Evolutionary conservation across 1,140 invertebrate genomes (phyloP).

Genomic region (Aphaenogaster ashmeadi): DNA sequence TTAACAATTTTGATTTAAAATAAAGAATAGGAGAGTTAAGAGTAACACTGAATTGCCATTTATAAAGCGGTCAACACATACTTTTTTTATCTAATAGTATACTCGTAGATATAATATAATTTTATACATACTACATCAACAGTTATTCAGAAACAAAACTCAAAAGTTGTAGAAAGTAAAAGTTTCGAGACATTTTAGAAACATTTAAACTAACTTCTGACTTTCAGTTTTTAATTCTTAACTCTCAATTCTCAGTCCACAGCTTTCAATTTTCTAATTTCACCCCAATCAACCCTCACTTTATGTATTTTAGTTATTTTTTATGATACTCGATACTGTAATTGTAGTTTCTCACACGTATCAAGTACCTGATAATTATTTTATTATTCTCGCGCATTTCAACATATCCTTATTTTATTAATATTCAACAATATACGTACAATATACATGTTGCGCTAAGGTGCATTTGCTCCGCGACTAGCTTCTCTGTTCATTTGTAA

Average conservation of each 20-base stretch:
- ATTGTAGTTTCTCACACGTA: not conserved
- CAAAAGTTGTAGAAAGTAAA: not conserved
- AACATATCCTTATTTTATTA: not conserved
- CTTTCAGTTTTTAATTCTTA: not conserved
- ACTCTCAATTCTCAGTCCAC: not conserved
- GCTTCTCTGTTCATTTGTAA: not conserved
- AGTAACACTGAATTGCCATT: not conserved
- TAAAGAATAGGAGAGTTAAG: not conserved
- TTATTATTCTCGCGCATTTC: not conserved
- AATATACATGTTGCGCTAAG: not conserved
- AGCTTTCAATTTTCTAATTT: not conserved
- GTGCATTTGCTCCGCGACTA: not conserved
- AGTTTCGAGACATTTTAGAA: not conserved
- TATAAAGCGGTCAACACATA: not conserved
- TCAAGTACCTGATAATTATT: not conserved
- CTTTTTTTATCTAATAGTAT: not conserved
- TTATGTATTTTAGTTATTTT: not conserved
- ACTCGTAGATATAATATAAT: not conserved
- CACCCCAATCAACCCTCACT: not conserved
- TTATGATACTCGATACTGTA: not conserved
- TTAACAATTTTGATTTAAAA: slow-evolving; percentile 1
- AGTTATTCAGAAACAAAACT: slow-evolving; percentile 11
- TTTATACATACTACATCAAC: not conserved
- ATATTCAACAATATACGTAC: slow-evolving; percentile 21
- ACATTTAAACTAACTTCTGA: not conserved